Evolutionary conservation across 2,113 vertebrate species (phyloP).

Genomic region (Peromyscus leucopus): DNA sequence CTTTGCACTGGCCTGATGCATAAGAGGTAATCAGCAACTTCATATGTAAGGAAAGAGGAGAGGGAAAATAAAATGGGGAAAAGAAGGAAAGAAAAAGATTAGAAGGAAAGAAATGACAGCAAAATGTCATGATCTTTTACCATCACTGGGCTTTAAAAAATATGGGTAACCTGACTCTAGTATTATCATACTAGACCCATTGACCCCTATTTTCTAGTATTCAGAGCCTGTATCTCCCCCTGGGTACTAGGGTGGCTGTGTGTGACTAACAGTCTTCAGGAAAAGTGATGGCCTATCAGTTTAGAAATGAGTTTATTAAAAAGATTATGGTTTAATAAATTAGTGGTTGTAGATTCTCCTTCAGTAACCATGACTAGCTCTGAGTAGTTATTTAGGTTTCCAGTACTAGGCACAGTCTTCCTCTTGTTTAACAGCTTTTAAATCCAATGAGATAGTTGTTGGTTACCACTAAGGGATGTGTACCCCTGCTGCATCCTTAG

Average conservation of each 20-base stretch:
- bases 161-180: not conserved
- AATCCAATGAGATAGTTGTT: no score
- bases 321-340: not conserved
- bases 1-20: not conserved
- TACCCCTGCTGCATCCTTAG: no score
- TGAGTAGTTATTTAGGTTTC: not conserved
- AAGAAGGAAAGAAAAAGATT: not conserved
- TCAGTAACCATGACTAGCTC: not conserved
- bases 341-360: not conserved
- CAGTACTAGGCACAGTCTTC: no score
- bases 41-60: not conserved
- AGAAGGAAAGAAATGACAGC: not conserved
- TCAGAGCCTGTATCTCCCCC: no score
- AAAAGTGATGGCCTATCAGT: not conserved
- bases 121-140: not conserved
- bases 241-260: not conserved
- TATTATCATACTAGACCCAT: not conserved
- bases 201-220: not conserved
- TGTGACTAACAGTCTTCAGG: not conserved
- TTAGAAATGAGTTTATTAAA: constrained; percentile 45
- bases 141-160: not conserved
- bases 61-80: not conserved
- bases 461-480: no score
- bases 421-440: no score
- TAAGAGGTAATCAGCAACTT: not conserved